Conservation (phyloP, 2,113 vertebrate species). For the Chaetodon trifascialis region DNA sequence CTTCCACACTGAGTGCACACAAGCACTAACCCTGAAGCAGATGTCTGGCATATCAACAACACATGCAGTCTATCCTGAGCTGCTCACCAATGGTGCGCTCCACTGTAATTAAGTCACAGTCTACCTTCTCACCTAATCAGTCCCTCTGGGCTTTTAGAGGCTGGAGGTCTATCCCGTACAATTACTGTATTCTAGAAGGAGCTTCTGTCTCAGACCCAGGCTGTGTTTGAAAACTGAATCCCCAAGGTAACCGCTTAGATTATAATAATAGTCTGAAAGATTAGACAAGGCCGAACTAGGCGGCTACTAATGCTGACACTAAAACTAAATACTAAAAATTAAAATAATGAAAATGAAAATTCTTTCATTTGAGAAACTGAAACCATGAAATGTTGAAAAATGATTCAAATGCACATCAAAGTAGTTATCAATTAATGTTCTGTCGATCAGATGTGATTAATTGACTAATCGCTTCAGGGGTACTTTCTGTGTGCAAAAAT, state of each 20-base stretch:
- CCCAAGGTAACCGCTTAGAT: constrained; percentile 21
- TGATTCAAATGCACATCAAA: no score
- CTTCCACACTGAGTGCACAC: background rate
- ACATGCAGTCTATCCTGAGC: constrained; percentile 13
- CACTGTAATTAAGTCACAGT: constrained; percentile 56
- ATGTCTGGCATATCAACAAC: constrained; percentile 14
- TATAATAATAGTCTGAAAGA: constrained; percentile 13
- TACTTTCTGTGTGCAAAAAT: no score
- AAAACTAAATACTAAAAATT: no score
- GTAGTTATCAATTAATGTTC: no score
- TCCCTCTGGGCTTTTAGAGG: constrained; percentile 56
- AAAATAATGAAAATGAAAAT: no score
- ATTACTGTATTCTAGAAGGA: constrained; percentile 32
- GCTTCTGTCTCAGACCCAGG: constrained; percentile 16
- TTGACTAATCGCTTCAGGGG: no score
- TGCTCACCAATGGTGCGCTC: constrained; percentile 33
- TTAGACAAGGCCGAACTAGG: background rate
- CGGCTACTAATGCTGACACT: background rate
- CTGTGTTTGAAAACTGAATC: constrained; percentile 42
- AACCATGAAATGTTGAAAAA: no score
- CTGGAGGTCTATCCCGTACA: constrained; percentile 45
- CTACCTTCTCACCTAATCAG: constrained; percentile 53
- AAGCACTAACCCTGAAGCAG: background rate
- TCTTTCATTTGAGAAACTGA: no score
- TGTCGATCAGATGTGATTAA: no score